These are phyloP conservation scores for Biston stratarius DNA, from an alignment of 2,888 invertebrate species.

Conservation along the genomic window DNA sequence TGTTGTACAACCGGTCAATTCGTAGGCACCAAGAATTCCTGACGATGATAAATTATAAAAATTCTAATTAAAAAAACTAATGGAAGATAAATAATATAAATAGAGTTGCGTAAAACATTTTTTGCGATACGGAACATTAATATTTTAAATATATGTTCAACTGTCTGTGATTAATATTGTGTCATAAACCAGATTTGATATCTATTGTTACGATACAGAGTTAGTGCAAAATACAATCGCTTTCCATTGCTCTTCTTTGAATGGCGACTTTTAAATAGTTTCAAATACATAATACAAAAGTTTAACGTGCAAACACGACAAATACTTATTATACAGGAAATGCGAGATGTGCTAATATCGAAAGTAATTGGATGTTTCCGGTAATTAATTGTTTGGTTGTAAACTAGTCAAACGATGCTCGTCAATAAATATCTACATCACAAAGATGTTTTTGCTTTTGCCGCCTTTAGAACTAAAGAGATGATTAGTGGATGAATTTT, in stretches of 20 bases:
- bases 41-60: too few relatives aligned
- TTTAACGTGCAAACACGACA: slow-evolving; percentile 43
- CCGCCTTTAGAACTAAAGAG: slow-evolving; percentile 6
- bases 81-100: too few relatives aligned
- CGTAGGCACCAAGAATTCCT: too few relatives aligned
- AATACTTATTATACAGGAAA: slow-evolving; percentile 42
- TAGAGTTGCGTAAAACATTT: too few relatives aligned
- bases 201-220: neutral
- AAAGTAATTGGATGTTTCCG: slow-evolving; percentile 49
- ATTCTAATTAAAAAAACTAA: too few relatives aligned
- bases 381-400: slow-evolving; percentile 43
- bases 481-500: slow-evolving; percentile 17
- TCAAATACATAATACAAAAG: neutral
- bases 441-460: slow-evolving; percentile 2
- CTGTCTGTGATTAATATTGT: too few relatives aligned
- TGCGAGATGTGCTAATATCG: slow-evolving; percentile 45
- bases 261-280: neutral
- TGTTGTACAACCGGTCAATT: too few relatives aligned
- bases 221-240: neutral
- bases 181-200: too few relatives aligned
- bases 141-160: too few relatives aligned
- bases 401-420: slow-evolving; percentile 36
- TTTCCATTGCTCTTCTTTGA: neutral
- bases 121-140: too few relatives aligned
- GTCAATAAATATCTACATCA: slow-evolving; percentile 24